Conservation (phyloP, 2,888 invertebrate species). For the Pachliopta kotzebuea region DNA sequence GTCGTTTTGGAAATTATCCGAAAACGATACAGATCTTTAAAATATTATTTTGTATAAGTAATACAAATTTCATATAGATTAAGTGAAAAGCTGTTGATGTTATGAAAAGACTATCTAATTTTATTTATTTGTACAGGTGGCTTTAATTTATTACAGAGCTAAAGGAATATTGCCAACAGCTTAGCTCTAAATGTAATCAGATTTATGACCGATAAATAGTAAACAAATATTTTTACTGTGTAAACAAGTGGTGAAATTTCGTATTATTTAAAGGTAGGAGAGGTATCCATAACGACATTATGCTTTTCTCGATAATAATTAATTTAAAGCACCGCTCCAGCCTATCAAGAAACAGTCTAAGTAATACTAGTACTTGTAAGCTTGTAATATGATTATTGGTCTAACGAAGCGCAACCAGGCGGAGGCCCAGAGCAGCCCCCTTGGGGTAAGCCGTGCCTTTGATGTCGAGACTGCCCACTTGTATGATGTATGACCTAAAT, state of each 20-base stretch:
- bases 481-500: constrained; percentile 6
- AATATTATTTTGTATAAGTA: no score
- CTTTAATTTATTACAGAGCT: no score
- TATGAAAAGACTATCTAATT: no score
- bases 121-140: no score
- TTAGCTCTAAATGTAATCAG: no score
- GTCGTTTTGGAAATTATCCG: no score
- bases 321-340: background rate
- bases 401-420: constrained; percentile 15
- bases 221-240: background rate
- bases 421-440: background rate
- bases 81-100: no score
- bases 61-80: no score
- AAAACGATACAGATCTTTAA: no score
- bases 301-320: background rate
- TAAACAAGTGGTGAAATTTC: background rate
- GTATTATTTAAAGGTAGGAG: background rate
- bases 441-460: constrained; percentile 8
- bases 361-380: constrained; percentile 7
- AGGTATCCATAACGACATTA: background rate
- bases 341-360: constrained; percentile 11
- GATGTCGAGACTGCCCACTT: constrained; percentile 8
- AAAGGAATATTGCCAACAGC: no score
- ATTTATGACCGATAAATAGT: no score
- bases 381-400: constrained; percentile 19